A percentile compares a stretch with the other conserved stretches of the same genome.
phyloP scores from a whole-genome alignment of 2,797 vertebrate species.

The Pangasius djambal region DNA sequence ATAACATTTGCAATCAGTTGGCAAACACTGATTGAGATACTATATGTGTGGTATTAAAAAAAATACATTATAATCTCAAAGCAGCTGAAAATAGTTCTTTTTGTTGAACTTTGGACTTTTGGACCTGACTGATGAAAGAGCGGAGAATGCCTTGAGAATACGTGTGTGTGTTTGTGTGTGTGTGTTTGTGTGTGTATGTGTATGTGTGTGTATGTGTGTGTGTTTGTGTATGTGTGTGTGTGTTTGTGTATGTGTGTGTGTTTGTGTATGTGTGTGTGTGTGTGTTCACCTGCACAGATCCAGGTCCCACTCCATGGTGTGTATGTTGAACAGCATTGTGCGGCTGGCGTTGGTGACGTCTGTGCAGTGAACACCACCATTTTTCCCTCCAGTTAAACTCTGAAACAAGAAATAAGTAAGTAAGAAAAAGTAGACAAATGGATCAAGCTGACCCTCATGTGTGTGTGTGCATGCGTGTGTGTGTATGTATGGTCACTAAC shows the following conservation, averaged over 20 bases:
- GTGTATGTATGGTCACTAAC: conserved; percentile 63
- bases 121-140: no score
- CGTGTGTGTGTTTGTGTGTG: no score
- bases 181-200: no score
- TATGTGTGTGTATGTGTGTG: no score
- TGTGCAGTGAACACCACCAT: conserved; percentile 92
- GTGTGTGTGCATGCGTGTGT: not conserved
- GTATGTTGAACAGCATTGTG: conserved; percentile 98
- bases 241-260: not conserved
- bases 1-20: not conserved
- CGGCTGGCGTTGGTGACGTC: conserved; percentile 97
- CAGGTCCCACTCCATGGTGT: conserved; percentile 93
- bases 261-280: not conserved
- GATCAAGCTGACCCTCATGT: not conserved
- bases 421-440: not conserved
- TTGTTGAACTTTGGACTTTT: no score
- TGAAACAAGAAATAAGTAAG: conserved; percentile 62
- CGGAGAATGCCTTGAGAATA: no score
- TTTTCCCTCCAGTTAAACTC: conserved; percentile 91
- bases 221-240: no score
- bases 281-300: conserved; percentile 90
- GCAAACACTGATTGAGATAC: not conserved
- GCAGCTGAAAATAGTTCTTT: no score
- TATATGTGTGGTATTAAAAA: no score
- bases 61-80: no score